Conservation (phyloP, 2,888 invertebrate species). For the Germaria angustata region DNA sequence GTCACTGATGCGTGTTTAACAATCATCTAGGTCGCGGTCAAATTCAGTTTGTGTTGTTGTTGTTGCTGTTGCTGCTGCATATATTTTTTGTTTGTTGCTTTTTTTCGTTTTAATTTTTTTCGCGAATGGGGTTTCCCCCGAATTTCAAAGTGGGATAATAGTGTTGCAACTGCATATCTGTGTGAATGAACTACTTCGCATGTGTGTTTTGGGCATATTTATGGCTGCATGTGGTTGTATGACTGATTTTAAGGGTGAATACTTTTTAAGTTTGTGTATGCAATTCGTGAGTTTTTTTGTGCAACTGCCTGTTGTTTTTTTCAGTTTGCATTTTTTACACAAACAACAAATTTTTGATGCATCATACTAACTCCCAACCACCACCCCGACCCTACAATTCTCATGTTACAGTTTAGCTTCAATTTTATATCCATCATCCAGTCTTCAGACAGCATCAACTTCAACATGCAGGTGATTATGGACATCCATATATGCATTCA, state of each 20-base stretch:
- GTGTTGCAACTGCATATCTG: slow-evolving; percentile 57
- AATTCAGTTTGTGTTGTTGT: slow-evolving; percentile 47
- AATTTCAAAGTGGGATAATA: slow-evolving; percentile 62
- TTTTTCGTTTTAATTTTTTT: neutral
- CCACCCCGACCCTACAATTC: neutral
- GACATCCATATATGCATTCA: neutral
- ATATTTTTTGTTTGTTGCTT: slow-evolving; percentile 15
- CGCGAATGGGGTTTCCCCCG: slow-evolving; percentile 28
- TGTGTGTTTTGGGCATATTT: slow-evolving; percentile 10
- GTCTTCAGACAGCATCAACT: neutral
- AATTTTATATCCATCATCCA: slow-evolving; percentile 36
- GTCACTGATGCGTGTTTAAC: slow-evolving; percentile 67
- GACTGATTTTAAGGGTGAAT: slow-evolving; percentile 17
- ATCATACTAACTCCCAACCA: neutral
- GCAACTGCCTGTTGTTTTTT: neutral
- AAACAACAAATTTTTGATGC: slow-evolving; percentile 47
- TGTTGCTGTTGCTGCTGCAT: slow-evolving; percentile 27
- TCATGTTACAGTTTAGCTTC: slow-evolving; percentile 42
- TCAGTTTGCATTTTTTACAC: slow-evolving; percentile 32
- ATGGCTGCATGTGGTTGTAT: slow-evolving; percentile 15
- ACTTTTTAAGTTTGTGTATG: neutral
- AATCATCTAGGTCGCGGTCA: slow-evolving; percentile 67
- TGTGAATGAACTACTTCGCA: slow-evolving; percentile 59
- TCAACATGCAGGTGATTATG: neutral
- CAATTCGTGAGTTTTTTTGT: neutral